Percentiles rank a stretch among this genome's conserved stretches.
These are phyloP conservation scores for Zaprionus africanus DNA, from an alignment of 1,140 invertebrate species.

Conservation along the genomic window DNA sequence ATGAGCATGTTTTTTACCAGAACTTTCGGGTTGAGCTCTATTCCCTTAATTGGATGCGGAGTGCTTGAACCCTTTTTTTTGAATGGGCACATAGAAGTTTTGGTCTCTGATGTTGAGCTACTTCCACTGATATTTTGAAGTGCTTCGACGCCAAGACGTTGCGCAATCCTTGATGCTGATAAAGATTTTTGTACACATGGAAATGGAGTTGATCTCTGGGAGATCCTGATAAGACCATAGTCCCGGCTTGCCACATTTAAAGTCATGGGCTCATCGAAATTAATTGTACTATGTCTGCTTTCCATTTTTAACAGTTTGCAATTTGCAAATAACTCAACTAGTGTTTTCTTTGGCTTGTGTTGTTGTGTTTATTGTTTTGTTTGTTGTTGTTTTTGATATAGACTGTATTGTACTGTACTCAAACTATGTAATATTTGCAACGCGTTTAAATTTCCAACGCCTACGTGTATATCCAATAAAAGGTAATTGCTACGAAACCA, in stretches of 20 bases:
- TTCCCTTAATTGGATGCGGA: slow-evolving; percentile 13
- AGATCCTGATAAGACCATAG: slow-evolving; percentile 47
- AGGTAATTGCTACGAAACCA: slow-evolving; percentile 9
- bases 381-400: too few species aligned
- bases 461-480: not conserved
- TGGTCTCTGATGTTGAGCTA: not conserved
- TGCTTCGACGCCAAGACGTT: slow-evolving; percentile 28
- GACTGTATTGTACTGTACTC: too few species aligned
- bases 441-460: too few species aligned
- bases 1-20: not conserved
- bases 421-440: too few species aligned
- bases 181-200: slow-evolving; percentile 21
- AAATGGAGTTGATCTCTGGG: slow-evolving; percentile 42
- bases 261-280: not conserved
- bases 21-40: slow-evolving; percentile 8
- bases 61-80: not conserved
- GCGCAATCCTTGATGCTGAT: slow-evolving; percentile 17
- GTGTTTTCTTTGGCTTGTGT: too few species aligned
- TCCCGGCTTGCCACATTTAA: slow-evolving; percentile 14
- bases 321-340: too few species aligned
- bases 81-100: not conserved
- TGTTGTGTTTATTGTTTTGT: too few species aligned
- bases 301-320: too few species aligned
- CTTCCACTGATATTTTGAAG: not conserved
- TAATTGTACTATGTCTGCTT: too few species aligned